Conservation (phyloP, 2,888 invertebrate species). For the Bibio marci region DNA sequence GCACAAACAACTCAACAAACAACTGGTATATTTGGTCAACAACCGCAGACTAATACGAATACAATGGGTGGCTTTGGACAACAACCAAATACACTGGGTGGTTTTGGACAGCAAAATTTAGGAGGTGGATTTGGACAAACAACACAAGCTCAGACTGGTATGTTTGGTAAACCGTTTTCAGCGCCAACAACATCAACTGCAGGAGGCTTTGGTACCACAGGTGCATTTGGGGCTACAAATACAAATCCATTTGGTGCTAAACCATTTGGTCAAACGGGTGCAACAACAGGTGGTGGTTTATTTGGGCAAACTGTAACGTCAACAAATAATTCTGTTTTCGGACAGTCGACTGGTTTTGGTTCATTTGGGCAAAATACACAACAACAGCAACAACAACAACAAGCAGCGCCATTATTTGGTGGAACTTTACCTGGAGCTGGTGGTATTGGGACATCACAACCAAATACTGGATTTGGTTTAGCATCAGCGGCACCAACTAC, state of each 20-base stretch:
- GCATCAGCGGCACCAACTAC: slow-evolving; percentile 18
- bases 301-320: slow-evolving; percentile 40
- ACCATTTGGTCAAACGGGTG: slow-evolving; percentile 32
- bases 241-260: slow-evolving; percentile 28
- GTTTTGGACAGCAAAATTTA: slow-evolving; percentile 9
- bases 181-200: slow-evolving; percentile 16
- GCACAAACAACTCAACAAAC: slow-evolving; percentile 22
- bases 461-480: slow-evolving; percentile 18
- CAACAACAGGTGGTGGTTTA: slow-evolving; percentile 33
- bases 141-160: slow-evolving; percentile 36
- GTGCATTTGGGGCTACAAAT: slow-evolving; percentile 32
- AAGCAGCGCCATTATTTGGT: slow-evolving; percentile 38
- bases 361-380: slow-evolving; percentile 25
- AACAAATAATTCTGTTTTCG: slow-evolving; percentile 29
- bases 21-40: slow-evolving; percentile 1
- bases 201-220: slow-evolving; percentile 12
- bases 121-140: slow-evolving; percentile 32
- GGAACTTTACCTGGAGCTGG: slow-evolving; percentile 31
- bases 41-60: background rate
- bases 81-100: slow-evolving; percentile 27
- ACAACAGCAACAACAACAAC: slow-evolving; percentile 23
- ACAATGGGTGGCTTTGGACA: slow-evolving; percentile 23
- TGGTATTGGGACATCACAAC: slow-evolving; percentile 26
- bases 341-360: slow-evolving; percentile 24
- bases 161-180: slow-evolving; percentile 48